A percentile compares a stretch with the other conserved stretches of the same genome.
These are phyloP conservation scores for Parambassis ranga DNA, from an alignment of 2,797 vertebrate genomes.

Conservation along the genomic window DNA sequence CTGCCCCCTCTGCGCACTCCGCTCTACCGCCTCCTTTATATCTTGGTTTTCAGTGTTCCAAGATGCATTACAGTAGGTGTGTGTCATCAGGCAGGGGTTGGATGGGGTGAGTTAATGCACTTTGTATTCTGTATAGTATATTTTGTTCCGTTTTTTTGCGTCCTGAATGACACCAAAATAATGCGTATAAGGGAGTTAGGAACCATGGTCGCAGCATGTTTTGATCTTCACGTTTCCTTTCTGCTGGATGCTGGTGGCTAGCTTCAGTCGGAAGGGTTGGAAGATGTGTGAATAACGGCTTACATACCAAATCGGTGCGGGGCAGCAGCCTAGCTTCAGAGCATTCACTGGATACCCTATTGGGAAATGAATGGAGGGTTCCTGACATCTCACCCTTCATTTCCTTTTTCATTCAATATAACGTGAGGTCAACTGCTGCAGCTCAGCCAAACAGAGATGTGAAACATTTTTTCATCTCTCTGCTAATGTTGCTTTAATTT, in stretches of 20 bases:
- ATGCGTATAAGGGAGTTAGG: constrained; percentile 58
- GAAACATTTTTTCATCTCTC: neutral
- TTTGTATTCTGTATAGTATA: constrained; percentile 77
- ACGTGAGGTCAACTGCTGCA: constrained; percentile 23
- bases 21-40: constrained; percentile 58
- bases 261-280: neutral
- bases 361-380: constrained; percentile 25
- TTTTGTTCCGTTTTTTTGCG: constrained; percentile 54
- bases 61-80: constrained; percentile 71
- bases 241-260: constrained; percentile 22
- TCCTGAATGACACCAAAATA: constrained; percentile 72
- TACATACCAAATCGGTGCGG: constrained; percentile 63
- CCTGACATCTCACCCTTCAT: constrained; percentile 17
- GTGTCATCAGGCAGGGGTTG: constrained; percentile 57
- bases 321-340: constrained; percentile 10
- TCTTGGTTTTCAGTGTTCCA: constrained; percentile 69
- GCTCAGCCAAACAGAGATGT: constrained; percentile 40
- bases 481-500: constrained; percentile 43
- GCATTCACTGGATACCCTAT: constrained; percentile 9
- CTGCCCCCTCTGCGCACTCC: constrained; percentile 60
- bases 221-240: constrained; percentile 21
- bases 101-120: constrained; percentile 74
- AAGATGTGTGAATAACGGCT: constrained; percentile 47
- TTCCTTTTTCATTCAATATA: constrained; percentile 28
- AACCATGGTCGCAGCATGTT: constrained; percentile 37